phyloP scores from a whole-genome alignment of 1,140 invertebrate genomes.

The Drosophila insularis region DNA sequence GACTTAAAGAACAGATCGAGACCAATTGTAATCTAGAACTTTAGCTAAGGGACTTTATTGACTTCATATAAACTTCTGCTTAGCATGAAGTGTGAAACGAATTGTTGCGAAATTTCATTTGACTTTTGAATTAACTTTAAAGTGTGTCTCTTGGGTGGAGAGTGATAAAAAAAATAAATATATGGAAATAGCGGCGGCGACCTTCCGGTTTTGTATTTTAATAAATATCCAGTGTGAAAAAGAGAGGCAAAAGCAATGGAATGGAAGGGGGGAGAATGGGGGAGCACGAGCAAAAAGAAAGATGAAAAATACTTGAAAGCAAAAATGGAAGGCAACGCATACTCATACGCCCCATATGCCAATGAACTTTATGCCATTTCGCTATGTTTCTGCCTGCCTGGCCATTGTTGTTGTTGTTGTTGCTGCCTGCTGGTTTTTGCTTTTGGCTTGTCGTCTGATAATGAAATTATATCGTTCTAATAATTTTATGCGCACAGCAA shows the following conservation, averaged over 20 bases:
- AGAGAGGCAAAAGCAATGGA: background rate
- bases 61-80: too few relatives aligned
- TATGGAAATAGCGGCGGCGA: background rate
- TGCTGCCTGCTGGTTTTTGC: slow-evolving; percentile 2
- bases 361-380: slow-evolving; percentile 57
- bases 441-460: slow-evolving; percentile 48
- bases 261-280: background rate
- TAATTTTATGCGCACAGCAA: slow-evolving; percentile 71
- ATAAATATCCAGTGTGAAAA: background rate
- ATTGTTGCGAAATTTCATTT: background rate
- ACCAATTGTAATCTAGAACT: too few relatives aligned
- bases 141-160: background rate
- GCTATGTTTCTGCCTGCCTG: slow-evolving; percentile 8
- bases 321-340: slow-evolving; percentile 22
- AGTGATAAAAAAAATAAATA: background rate
- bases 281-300: background rate
- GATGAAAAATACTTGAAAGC: background rate
- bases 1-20: too few relatives aligned
- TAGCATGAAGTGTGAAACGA: too few relatives aligned
- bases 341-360: slow-evolving; percentile 69
- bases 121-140: background rate
- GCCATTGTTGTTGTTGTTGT: slow-evolving; percentile 16
- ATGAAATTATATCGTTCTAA: slow-evolving; percentile 76
- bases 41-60: too few relatives aligned
- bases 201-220: background rate